Conservation (phyloP, 2,113 vertebrate genomes). For the Rhinolophus sinicus region DNA sequence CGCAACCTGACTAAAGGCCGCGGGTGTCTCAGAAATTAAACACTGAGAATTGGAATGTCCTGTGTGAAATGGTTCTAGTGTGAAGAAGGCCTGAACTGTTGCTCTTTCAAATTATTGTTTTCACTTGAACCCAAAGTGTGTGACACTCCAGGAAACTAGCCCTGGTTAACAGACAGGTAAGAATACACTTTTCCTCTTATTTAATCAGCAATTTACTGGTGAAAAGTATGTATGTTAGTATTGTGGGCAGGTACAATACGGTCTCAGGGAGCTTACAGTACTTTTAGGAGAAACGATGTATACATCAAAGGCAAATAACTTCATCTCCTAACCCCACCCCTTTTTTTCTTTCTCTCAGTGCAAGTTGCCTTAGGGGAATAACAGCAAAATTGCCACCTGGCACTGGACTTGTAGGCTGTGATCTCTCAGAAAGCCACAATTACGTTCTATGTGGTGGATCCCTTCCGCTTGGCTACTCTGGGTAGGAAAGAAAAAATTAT, state of each 20-base stretch:
- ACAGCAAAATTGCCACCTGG: neutral
- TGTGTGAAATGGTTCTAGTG: neutral
- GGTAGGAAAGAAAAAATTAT: neutral
- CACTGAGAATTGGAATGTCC: fast-evolving
- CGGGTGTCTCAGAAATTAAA: neutral
- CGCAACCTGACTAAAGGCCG: neutral
- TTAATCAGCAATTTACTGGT: neutral
- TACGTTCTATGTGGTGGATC: no score
- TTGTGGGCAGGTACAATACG: neutral
- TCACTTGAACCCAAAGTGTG: neutral
- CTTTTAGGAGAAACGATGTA: neutral
- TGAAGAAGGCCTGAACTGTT: neutral
- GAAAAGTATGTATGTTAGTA: neutral
- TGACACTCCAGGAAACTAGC: neutral
- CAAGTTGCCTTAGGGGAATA: neutral
- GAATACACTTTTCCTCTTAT: neutral
- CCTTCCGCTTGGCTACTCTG: neutral
- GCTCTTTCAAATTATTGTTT: neutral
- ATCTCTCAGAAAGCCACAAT: neutral
- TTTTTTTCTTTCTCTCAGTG: neutral
- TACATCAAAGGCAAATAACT: neutral
- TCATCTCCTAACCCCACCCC: neutral
- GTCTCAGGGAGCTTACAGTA: neutral
- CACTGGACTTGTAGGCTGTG: neutral
- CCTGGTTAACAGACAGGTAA: neutral